These are phyloP conservation scores for Crotalus viridis DNA, from an alignment of 2,113 vertebrate species.

Conservation along the genomic window DNA sequence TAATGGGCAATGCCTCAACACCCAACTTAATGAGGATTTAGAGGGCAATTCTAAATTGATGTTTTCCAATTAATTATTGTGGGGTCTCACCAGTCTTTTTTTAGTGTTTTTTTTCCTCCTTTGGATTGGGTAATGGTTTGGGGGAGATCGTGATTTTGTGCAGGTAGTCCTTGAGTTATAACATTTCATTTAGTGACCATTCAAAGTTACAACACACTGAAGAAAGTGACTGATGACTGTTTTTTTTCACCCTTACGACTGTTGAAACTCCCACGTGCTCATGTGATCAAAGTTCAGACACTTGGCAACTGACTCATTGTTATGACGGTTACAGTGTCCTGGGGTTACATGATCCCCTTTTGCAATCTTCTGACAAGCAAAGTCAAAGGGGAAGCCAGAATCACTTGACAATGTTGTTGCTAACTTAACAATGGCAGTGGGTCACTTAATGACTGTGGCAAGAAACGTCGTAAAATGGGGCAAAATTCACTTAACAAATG, in stretches of 20 bases:
- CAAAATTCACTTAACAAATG: background rate
- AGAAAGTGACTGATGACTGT: background rate
- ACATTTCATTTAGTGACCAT: background rate
- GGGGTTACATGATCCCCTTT: background rate
- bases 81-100: slow-evolving; percentile 46
- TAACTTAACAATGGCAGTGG: background rate
- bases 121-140: background rate
- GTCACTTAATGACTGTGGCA: background rate
- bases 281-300: background rate
- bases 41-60: slow-evolving; percentile 68
- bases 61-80: slow-evolving; percentile 66
- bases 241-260: background rate
- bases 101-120: background rate
- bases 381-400: background rate
- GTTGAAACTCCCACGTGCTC: background rate
- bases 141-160: slow-evolving; percentile 12
- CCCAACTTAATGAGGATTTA: slow-evolving; percentile 76
- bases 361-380: background rate
- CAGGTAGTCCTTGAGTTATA: background rate
- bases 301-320: background rate
- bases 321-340: background rate
- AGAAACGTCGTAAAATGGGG: background rate
- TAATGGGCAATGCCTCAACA: slow-evolving; percentile 72
- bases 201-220: background rate
- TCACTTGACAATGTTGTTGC: background rate